Evolutionary conservation across 2,888 invertebrate genomes (phyloP).

Genomic region (Trichopria drosophilae): DNA sequence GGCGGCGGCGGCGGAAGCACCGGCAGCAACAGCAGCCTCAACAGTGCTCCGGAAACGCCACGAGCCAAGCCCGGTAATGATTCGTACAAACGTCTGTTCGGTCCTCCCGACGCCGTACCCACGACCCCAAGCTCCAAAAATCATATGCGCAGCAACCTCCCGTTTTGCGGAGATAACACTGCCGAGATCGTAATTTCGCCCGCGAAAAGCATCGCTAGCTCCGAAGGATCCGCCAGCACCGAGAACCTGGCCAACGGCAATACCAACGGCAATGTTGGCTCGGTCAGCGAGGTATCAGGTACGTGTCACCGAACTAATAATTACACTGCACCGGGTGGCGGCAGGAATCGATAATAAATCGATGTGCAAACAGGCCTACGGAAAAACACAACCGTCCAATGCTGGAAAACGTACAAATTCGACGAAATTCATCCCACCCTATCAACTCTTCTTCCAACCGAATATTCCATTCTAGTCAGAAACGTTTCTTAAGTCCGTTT

Average conservation of each 20-base stretch:
- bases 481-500: too few relatives aligned
- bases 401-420: too few relatives aligned
- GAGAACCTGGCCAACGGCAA: conserved; percentile 46
- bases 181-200: conserved; percentile 32
- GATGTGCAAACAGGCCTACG: too few relatives aligned
- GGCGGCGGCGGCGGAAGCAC: conserved; percentile 36
- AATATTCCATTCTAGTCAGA: too few relatives aligned
- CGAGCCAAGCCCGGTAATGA: conserved; percentile 63
- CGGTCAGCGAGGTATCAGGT: conserved; percentile 46
- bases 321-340: conserved; percentile 28
- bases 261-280: conserved; percentile 44
- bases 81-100: conserved; percentile 67
- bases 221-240: conserved; percentile 38
- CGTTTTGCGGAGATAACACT: conserved; percentile 60
- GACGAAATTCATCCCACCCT: too few relatives aligned
- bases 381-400: too few relatives aligned
- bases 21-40: conserved; percentile 43
- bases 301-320: conserved; percentile 36
- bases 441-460: too few relatives aligned
- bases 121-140: conserved; percentile 64
- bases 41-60: conserved; percentile 49
- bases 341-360: too few relatives aligned
- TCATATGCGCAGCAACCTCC: conserved; percentile 66
- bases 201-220: conserved; percentile 39
- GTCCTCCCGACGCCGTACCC: conserved; percentile 60